phyloP scores from a whole-genome alignment of 2,888 invertebrate species.

The Chloroclysta siterata region DNA sequence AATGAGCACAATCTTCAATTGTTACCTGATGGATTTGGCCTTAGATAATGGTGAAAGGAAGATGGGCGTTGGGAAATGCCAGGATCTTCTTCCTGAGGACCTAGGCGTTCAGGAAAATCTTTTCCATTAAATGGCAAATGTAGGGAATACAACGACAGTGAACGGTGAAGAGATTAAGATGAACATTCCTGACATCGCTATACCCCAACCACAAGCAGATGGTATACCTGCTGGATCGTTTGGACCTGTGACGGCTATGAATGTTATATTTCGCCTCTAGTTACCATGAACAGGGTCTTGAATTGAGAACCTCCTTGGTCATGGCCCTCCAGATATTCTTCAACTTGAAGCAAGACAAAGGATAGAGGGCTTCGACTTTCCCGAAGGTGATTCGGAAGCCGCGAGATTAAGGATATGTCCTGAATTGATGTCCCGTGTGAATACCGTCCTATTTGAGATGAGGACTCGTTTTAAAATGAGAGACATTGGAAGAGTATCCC shows the following conservation, averaged over 20 bases:
- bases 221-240: slow-evolving; percentile 28
- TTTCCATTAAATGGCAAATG: slow-evolving; percentile 33
- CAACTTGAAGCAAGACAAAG: slow-evolving; percentile 27
- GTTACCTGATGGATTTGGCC: slow-evolving; percentile 36
- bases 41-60: slow-evolving; percentile 40
- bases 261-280: slow-evolving; percentile 32
- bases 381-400: slow-evolving; percentile 26
- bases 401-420: slow-evolving; percentile 28
- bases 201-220: slow-evolving; percentile 30
- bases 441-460: slow-evolving; percentile 22
- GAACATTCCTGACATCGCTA: slow-evolving; percentile 34
- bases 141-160: slow-evolving; percentile 39
- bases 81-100: slow-evolving; percentile 41
- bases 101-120: slow-evolving; percentile 37
- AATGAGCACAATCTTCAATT: slow-evolving; percentile 40
- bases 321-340: slow-evolving; percentile 37
- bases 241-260: slow-evolving; percentile 15
- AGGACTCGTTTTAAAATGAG: slow-evolving; percentile 6
- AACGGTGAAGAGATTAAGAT: slow-evolving; percentile 38
- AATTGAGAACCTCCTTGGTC: slow-evolving; percentile 30
- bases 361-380: slow-evolving; percentile 38
- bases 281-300: slow-evolving; percentile 31
- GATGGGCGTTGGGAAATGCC: slow-evolving; percentile 26
- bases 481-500: slow-evolving; percentile 13
- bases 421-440: slow-evolving; percentile 30